Conservation (phyloP, 2,888 invertebrate genomes). For the Lasioglossum leucozonium region DNA sequence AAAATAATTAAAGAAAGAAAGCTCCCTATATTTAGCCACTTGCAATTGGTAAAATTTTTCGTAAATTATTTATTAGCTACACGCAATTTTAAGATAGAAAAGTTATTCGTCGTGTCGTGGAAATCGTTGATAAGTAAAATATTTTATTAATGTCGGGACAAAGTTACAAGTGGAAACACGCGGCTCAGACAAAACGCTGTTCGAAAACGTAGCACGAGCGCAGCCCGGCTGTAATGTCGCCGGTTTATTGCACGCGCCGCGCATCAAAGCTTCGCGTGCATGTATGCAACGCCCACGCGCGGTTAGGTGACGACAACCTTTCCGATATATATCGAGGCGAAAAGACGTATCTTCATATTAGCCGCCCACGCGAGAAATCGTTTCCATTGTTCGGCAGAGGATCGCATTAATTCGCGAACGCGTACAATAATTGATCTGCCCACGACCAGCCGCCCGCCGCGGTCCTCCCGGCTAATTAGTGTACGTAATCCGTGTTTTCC, state of each 20-base stretch:
- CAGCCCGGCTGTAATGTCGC: conserved; percentile 13
- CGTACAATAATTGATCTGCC: conserved; percentile 62
- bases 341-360: conserved; percentile 58
- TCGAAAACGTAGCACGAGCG: conserved; percentile 4
- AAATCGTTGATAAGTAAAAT: neutral
- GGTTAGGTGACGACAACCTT: conserved; percentile 52
- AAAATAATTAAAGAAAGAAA: too few relatives aligned
- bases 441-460: conserved; percentile 44
- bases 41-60: too few relatives aligned
- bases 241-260: conserved; percentile 43
- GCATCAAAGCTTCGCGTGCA: conserved; percentile 41
- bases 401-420: conserved; percentile 62
- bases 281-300: conserved; percentile 51
- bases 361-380: conserved; percentile 60
- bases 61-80: neutral
- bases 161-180: neutral
- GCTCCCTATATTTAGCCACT: too few relatives aligned
- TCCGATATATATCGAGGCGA: conserved; percentile 54
- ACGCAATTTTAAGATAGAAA: neutral
- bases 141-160: neutral
- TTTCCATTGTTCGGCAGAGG: conserved; percentile 60
- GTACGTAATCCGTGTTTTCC: conserved; percentile 13
- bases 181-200: neutral
- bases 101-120: too few relatives aligned
- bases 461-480: conserved; percentile 52